These are phyloP conservation scores for Telmatherina bonti DNA, from an alignment of 2,797 vertebrate genomes.

Conservation along the genomic window DNA sequence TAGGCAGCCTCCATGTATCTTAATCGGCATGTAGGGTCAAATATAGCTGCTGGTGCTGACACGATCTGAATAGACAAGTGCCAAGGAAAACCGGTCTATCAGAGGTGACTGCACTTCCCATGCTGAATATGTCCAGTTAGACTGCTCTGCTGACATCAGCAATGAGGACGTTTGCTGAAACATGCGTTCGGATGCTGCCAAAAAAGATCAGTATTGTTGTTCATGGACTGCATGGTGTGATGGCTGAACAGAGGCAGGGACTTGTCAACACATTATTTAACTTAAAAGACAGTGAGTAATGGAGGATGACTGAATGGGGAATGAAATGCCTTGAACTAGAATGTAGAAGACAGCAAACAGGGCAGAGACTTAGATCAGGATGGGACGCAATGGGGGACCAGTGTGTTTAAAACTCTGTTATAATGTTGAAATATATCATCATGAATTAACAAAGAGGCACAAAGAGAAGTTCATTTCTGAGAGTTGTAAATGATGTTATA, in stretches of 20 bases:
- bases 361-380: background rate
- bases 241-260: slow-evolving; percentile 11
- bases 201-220: slow-evolving; percentile 22
- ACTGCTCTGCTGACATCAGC: slow-evolving; percentile 47
- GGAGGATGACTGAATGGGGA: background rate
- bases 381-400: background rate
- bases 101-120: slow-evolving; percentile 26
- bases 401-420: background rate
- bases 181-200: slow-evolving; percentile 23
- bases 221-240: background rate
- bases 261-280: background rate
- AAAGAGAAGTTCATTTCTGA: background rate
- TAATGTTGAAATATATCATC: background rate
- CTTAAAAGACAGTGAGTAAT: slow-evolving; percentile 5
- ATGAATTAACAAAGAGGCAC: background rate
- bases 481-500: too few relatives aligned
- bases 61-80: slow-evolving; percentile 18
- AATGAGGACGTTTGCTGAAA: slow-evolving; percentile 31
- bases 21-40: slow-evolving; percentile 15
- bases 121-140: slow-evolving; percentile 37
- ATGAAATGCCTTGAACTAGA: background rate
- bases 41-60: slow-evolving; percentile 16
- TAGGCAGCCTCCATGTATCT: background rate
- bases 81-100: slow-evolving; percentile 18
- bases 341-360: background rate